Evolutionary conservation across 2,797 vertebrate species (phyloP).

Genomic region (Megaceryle alcyon): DNA sequence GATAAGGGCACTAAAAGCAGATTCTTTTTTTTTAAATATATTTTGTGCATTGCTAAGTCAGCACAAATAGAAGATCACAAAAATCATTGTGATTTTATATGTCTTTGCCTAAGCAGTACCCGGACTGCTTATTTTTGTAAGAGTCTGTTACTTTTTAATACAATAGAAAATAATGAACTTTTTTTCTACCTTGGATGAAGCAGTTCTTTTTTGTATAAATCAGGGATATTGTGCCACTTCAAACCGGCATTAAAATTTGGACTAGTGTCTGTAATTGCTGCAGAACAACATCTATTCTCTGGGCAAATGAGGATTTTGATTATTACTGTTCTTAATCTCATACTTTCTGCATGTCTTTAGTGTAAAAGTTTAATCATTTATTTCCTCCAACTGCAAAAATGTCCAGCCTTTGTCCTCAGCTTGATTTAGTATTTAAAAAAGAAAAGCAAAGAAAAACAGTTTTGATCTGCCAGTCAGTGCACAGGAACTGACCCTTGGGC

Average conservation of each 20-base stretch:
- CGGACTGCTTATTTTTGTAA: not conserved
- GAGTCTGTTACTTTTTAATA: not conserved
- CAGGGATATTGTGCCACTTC: not conserved
- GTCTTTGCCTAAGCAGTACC: not conserved
- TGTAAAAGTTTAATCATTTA: not conserved
- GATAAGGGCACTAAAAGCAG: not conserved
- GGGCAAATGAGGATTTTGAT: not conserved
- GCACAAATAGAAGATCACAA: not conserved
- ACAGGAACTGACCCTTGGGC: not conserved
- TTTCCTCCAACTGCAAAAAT: conserved; percentile 4
- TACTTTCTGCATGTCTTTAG: not conserved
- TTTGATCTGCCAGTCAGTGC: not conserved
- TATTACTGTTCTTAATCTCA: not conserved
- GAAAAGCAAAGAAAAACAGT: not conserved
- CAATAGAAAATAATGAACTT: not conserved
- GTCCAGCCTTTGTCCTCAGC: not conserved
- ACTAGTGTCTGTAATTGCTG: not conserved
- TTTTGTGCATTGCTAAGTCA: not conserved
- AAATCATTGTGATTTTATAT: not conserved
- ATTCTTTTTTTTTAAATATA: not conserved
- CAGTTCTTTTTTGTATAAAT: not conserved
- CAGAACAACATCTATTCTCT: not conserved
- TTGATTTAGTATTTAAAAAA: not conserved
- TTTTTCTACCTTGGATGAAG: not conserved
- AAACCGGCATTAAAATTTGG: not conserved